Evolutionary conservation across 1,140 invertebrate species (phyloP), one percentile per base, ranked within the genome.

Genomic region (Micrasema minimum): DNA sequence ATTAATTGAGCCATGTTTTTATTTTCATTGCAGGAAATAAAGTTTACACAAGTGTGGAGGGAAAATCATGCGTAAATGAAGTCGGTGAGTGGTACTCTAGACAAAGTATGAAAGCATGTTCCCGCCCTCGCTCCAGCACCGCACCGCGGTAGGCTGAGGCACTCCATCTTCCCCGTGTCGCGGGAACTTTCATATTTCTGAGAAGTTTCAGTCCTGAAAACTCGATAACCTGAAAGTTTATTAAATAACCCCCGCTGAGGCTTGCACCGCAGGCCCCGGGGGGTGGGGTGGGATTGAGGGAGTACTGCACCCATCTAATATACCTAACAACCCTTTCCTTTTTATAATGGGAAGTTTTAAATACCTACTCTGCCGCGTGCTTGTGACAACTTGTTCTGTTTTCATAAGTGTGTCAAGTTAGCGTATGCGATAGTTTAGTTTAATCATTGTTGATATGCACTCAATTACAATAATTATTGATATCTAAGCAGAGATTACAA

Each of bases 111-210:
- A 55, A 55, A 55, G 51, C 26, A 35, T 55, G 51, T 55, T 55
- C 51, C 22, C 50, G 18, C 22, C 50, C 23, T 35, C 7, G 26
- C 23, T 31, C 51, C 3, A 6, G 12, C 7, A 4, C 4, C 26
- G n/a, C 51, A 2, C 22, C 51, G 26, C 23, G 51, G n/a, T n/a
- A n/a, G n/a, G n/a, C n/a, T n/a, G n/a, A 31, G 51, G 51, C 26
- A 55, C 51, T 55, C 57, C 57, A 45, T 45, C 57, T 45, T 61
- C 37, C 18, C 35, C 41, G 57, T 61, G 57, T 61, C 57, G 41
- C 57, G 57, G 38, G 41, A 61, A 61, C 57, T 61, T 61, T 61
- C 57, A 61, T 61, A 61, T 61, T 61, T 41, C 57, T 16, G 10
- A 14, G 23, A 61, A 61, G 35, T 61, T 61, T 61, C 57, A 61